Evolutionary conservation across 2,888 invertebrate species (phyloP).

Genomic region (Himalopsyche japonica): DNA sequence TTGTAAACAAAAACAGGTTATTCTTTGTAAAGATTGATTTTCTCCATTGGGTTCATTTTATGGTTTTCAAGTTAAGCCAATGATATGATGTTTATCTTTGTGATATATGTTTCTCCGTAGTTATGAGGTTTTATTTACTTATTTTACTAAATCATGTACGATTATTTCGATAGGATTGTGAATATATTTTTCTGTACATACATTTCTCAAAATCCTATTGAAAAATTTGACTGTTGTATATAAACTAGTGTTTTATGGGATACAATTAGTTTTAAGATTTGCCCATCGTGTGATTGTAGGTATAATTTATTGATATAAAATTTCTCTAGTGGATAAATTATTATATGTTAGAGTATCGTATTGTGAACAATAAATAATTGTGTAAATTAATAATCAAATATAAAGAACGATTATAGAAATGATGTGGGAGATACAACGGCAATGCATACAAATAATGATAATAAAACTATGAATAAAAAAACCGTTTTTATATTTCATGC

Average conservation of each 20-base stretch:
- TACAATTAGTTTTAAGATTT: constrained; percentile 35
- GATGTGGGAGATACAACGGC: constrained; percentile 15
- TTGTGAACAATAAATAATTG: constrained; percentile 28
- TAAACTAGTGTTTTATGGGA: constrained; percentile 10
- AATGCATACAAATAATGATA: constrained; percentile 41
- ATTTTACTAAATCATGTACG: background rate
- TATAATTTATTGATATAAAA: constrained; percentile 38
- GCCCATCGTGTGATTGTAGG: constrained; percentile 42
- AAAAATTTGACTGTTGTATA: background rate
- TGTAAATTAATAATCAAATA: constrained; percentile 15
- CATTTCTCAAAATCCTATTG: background rate
- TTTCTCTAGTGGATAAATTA: constrained; percentile 33
- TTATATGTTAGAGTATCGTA: constrained; percentile 40
- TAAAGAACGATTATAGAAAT: constrained; percentile 12
- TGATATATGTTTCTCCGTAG: background rate
- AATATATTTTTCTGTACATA: background rate
- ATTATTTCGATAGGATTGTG: background rate
- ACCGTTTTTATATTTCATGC: too few species aligned
- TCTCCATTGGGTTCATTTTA: too few species aligned
- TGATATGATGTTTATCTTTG: background rate
- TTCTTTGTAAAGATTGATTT: too few species aligned
- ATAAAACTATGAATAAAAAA: constrained; percentile 34
- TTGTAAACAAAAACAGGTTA: too few species aligned
- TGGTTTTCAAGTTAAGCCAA: background rate
- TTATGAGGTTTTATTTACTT: background rate